Percentiles rank a stretch among this genome's conserved stretches.
Evolutionary conservation across 2,113 vertebrate species (phyloP).

Genomic region (Phrynosoma blainvillii): DNA sequence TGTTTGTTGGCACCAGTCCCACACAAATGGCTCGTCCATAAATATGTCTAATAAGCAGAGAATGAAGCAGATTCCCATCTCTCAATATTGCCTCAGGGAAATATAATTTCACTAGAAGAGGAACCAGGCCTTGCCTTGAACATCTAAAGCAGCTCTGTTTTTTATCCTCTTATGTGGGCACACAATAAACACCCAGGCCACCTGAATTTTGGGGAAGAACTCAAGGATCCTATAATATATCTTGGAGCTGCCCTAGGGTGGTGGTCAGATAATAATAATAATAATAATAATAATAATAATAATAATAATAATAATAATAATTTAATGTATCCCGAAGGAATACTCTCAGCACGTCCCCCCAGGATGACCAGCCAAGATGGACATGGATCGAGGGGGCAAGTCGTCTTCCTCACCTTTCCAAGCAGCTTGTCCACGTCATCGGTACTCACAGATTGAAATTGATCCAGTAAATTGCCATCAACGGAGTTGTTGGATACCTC

Average conservation of each 20-base stretch:
- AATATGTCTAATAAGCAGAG: conserved; percentile 64
- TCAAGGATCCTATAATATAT: fast-evolving
- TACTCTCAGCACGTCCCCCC: too few species aligned
- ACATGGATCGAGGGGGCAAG: too few species aligned
- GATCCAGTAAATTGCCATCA: too few species aligned
- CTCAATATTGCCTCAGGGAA: background rate
- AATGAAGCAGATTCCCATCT: conserved; percentile 40
- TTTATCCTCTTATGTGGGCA: background rate
- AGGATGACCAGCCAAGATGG: too few species aligned
- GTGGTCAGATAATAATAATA: background rate
- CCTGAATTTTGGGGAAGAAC: too few species aligned
- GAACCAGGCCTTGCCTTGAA: background rate
- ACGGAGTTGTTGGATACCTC: too few species aligned
- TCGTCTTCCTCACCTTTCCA: too few species aligned
- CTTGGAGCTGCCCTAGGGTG: background rate
- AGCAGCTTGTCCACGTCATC: too few species aligned
- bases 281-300: too few species aligned
- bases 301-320: too few species aligned
- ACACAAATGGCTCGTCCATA: conserved; percentile 56
- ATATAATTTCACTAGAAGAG: conserved; percentile 1
- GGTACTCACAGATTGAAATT: too few species aligned
- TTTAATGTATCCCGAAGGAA: too few species aligned
- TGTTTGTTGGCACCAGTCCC: conserved; percentile 61
- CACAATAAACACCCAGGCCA: conserved; percentile 10
- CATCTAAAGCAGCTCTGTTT: background rate